A percentile compares a stretch with the other conserved stretches of the same genome.
phyloP scores from a whole-genome alignment of 1,140 invertebrate genomes.

The Caerostris darwini region DNA sequence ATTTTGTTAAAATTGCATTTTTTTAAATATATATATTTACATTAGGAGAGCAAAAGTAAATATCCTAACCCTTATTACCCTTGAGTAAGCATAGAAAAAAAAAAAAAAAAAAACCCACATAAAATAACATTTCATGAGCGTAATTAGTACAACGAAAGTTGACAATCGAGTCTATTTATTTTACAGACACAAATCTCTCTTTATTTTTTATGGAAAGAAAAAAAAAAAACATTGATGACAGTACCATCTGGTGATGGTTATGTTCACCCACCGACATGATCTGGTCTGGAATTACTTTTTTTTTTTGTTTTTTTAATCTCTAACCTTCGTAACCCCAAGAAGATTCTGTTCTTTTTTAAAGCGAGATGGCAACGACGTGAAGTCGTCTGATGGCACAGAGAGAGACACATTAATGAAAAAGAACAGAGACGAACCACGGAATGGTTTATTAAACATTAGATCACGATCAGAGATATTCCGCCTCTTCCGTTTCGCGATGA shows the following conservation, averaged over 20 bases:
- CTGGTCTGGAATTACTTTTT: neutral
- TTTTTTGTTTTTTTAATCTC: neutral
- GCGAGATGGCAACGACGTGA: neutral
- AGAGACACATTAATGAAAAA: conserved; percentile 9
- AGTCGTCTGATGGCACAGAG: neutral
- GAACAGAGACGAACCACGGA: neutral
- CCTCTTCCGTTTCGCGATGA: neutral
- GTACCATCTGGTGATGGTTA: conserved; percentile 41
- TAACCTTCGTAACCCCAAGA: conserved; percentile 4
- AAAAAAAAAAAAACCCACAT: too few relatives aligned
- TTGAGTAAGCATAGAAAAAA: too few relatives aligned
- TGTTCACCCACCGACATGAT: conserved; percentile 22
- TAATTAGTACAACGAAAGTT: neutral
- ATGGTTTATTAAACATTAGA: conserved; percentile 57
- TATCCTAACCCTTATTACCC: too few relatives aligned
- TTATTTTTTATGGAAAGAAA: neutral
- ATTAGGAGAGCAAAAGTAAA: too few relatives aligned
- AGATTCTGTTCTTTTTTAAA: neutral
- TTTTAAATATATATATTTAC: too few relatives aligned
- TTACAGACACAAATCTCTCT: neutral
- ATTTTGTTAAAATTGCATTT: too few relatives aligned
- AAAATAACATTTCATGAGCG: neutral
- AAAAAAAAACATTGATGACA: neutral
- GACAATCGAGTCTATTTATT: neutral
- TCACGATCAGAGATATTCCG: conserved; percentile 34